Base-by-base conservation (phyloP, 2,888 invertebrate species). In the Apamea epomidion region DNA sequence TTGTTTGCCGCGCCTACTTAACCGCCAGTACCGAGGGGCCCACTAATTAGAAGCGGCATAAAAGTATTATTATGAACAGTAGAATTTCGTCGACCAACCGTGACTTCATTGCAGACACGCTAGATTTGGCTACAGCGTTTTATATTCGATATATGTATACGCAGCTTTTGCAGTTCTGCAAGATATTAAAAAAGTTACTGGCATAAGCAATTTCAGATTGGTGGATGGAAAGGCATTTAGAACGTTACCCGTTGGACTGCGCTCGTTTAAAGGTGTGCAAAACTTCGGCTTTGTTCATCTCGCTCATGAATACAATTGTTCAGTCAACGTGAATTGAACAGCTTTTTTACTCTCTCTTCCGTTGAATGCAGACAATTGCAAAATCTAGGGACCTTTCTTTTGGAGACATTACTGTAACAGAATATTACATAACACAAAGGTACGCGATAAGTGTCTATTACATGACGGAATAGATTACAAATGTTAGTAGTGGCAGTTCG, bases 1-100 rank as follows among this genome's bases (percentile, higher is more conserved):
- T 95, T 92, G 92, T 93, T 91, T 88, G 90, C 90, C 90, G 92
- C 91, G 82, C 91, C 92, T 91, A 91, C 91, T 87, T 87, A 87
- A 87, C 90, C 88, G 84, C 73, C 84, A 86, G 85, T 84, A 85
- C 85, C 72, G 82, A 87, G 87, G 87, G 89, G 88, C 89, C 89
- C 86, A 85, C 82, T 88, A 90, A 89, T 90, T 90, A 90, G 68
- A 81, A 83, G 72, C 83, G 82, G 80, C 78, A 84, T 84, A 82
- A 86, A 87, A 87, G 79, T 83, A 79, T 82, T 83, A 89, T 86
- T 88, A 86, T 81, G 84, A 88, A 80, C 87, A 79, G 85, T 83
- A 70, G 71, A 82, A 82, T 87, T 82, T 75, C 76, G 78, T 42
- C 82, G 82, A 88, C 80, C 74, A 88, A 85, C 80, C 88, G 78